Evolutionary conservation across 2,888 invertebrate species (phyloP), one percentile per base, ranked within the genome.

Genomic region (Xestia sexstrigata): DNA sequence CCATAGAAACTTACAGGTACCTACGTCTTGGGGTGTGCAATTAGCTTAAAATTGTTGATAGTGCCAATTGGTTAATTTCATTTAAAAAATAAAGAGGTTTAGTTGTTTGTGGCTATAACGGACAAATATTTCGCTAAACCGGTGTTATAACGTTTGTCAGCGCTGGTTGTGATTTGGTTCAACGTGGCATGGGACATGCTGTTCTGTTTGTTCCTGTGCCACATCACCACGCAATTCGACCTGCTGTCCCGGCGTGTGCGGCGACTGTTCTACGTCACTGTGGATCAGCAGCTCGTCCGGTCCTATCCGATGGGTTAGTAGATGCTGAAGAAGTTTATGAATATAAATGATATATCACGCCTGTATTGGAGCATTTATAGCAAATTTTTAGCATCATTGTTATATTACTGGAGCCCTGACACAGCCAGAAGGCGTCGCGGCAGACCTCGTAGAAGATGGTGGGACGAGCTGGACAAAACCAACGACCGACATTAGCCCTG

Each of bases 191-290:
- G 90, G 69, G 93, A 93, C 78, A 84, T 92, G 42, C 60, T 92
- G 52, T 92, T 92, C 84, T 92, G 92, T 70, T 83, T 90, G 49
- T 91, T 90, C 55, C 78, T 93, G 62, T 89, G 89, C 70, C 92
- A 93, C 79, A 89, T 93, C 74, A 90, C 91, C 9, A 89, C 86
- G 26, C 92, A 92, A 76, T 89, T 93, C 52, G 90, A 92, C 47
- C 80, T 93, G 42, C 83, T 93, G 0, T 84, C 91, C 3, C 8
- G 84, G 0, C 88, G 89, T 20, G 89, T 92, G 62, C 80, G 74
- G 20, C 80, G 81, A 8, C 70, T 93, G 26, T 82, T 92, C n/a
- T 76, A 82, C 68, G 91, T 92, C 23, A 83, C 84, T 0, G 26
- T 84, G 0, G 91, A 92, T 62, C 35, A 82, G 6, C 91, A 92